Base-by-base conservation (phyloP, 2,888 invertebrate species). In the Melolontha melolontha region DNA sequence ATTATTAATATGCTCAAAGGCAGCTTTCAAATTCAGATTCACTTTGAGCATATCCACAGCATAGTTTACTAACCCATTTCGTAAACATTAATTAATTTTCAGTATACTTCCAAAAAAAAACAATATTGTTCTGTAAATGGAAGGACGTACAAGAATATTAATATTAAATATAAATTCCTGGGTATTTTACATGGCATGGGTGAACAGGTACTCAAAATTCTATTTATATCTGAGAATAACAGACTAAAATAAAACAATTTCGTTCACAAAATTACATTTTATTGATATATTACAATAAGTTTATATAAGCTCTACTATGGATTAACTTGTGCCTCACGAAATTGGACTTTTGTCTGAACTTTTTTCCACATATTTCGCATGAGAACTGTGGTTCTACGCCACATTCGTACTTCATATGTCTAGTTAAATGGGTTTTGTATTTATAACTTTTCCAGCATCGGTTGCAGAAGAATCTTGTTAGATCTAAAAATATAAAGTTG, bases 361-460 rank as follows among this genome's bases (percentile, higher is more conserved):
- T 65, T 64, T 67, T 72, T 2, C 57, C 63, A 57, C 75, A 75
- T 12, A 63, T 17, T 14, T 47, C 44, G 51, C 73, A 73, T 7
- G 42, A 17, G 70, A 78, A 79, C 70, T 74, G 84, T 0, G 88
- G 87, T 70, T 84, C 84, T 66, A 86, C 85, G 64, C 88, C 88
- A 74, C 89, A 89, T 75, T 89, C 88, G 74, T 86, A 85, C 68
- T 84, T 85, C 70, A 86, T 75, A 74, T 88, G 88, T 12, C 87
- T 84, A 67, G 84, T 84, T 16, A 79, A 59, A 5, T 77, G 76
- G 54, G 75, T 75, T 66, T 75, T 77, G 54, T 77, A 76, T 64
- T 75, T 79, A 63, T 79, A 79, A 14, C 73, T 80, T 74, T 79
- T 81, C 44, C 77, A 75, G 75, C 83, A 83, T 64, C 75, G 77